These are phyloP conservation scores for Psittacula cyanocephala DNA, from an alignment of 2,113 vertebrate genomes.

Conservation along the genomic window DNA sequence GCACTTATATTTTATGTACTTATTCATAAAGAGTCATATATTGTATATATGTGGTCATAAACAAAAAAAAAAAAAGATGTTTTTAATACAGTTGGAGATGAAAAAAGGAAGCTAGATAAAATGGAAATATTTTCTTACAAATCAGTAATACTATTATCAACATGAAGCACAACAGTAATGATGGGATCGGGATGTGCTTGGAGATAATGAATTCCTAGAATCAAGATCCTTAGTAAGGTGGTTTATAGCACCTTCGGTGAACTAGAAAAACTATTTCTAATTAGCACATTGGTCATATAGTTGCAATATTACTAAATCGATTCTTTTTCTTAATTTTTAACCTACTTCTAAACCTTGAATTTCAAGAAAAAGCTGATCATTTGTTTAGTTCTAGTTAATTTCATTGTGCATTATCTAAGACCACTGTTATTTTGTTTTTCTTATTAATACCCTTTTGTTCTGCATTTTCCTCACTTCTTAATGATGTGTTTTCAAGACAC, in stretches of 20 bases:
- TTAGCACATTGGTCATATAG: neutral
- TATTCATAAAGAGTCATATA: neutral
- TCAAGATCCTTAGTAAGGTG: neutral
- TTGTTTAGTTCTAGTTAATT: neutral
- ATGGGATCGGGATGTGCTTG: neutral
- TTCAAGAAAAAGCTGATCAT: neutral
- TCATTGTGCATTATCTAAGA: neutral
- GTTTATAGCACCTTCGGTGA: neutral
- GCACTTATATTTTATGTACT: neutral
- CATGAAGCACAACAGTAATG: neutral
- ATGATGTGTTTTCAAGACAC: neutral
- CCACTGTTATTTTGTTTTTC: neutral
- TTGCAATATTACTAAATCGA: neutral
- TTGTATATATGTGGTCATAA: neutral
- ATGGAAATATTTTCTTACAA: neutral
- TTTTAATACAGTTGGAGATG: neutral
- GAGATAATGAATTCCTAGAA: neutral
- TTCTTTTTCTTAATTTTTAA: neutral
- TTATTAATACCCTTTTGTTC: neutral
- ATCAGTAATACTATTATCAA: neutral
- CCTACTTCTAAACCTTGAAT: neutral
- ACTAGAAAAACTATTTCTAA: neutral
- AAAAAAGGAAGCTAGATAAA: neutral
- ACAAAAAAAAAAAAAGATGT: rapidly evolving
- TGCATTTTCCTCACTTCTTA: neutral